Conservation (phyloP, 2,888 invertebrate species). For the Heliconius charithonia region DNA sequence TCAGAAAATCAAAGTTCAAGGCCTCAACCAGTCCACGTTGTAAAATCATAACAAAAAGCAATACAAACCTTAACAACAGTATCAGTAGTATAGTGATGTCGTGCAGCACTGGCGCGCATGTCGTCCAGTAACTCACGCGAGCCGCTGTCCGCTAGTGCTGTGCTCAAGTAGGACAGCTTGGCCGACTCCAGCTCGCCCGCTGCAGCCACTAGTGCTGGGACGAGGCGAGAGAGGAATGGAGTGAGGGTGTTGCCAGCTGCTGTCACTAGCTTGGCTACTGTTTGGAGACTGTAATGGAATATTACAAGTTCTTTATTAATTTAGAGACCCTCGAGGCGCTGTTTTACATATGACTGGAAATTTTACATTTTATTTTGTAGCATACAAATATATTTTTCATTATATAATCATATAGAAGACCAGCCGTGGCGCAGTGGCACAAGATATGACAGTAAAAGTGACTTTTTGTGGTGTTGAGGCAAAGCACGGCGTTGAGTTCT, state of each 20-base stretch:
- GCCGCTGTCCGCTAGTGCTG: slow-evolving; percentile 87
- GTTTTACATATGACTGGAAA: too few species aligned
- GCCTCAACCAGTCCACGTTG: too few species aligned
- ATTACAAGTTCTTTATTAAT: not conserved
- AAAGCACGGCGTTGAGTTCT: too few species aligned
- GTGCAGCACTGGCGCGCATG: slow-evolving; percentile 90
- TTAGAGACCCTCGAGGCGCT: too few species aligned
- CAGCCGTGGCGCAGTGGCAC: too few species aligned
- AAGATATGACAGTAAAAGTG: too few species aligned
- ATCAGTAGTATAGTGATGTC: slow-evolving; percentile 94
- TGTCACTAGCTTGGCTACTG: slow-evolving; percentile 92
- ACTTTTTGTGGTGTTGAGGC: too few species aligned
- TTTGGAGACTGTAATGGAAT: slow-evolving; percentile 86
- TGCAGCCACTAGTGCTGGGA: slow-evolving; percentile 93
- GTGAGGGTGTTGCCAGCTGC: slow-evolving; percentile 91
- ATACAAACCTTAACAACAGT: slow-evolving; percentile 90
- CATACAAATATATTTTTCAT: too few species aligned
- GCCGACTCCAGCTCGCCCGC: slow-evolving; percentile 93
- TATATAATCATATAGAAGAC: too few species aligned
- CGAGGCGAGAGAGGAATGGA: slow-evolving; percentile 91
- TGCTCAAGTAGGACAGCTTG: slow-evolving; percentile 91
- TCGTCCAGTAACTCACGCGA: slow-evolving; percentile 91
- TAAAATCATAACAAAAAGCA: not conserved
- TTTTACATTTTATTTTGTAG: too few species aligned
- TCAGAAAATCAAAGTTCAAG: too few species aligned